Conservation (phyloP, 37 sponge, comb jelly and placozoan genomes). For the Spongilla lacustris region DNA sequence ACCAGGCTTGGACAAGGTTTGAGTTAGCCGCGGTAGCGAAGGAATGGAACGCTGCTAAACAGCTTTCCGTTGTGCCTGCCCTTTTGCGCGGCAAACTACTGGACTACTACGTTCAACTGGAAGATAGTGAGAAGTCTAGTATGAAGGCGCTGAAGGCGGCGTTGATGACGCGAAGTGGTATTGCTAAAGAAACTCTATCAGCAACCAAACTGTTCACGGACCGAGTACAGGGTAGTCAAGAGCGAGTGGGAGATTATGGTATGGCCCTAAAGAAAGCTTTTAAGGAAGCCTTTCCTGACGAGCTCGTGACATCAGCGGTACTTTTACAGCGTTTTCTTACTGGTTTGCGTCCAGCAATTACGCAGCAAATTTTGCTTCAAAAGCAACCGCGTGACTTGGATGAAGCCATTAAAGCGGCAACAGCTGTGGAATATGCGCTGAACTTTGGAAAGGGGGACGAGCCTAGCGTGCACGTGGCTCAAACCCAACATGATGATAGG, state of each 20-base stretch:
- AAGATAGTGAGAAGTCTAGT: slow-evolving; percentile 16
- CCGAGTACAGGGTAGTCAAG: slow-evolving; percentile 14
- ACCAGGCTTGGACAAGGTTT: slow-evolving; percentile 32
- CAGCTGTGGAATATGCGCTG: slow-evolving; percentile 31
- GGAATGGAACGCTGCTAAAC: slow-evolving; percentile 52
- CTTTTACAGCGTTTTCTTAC: slow-evolving; percentile 43
- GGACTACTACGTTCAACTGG: slow-evolving; percentile 25
- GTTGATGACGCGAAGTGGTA: neutral
- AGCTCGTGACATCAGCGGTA: slow-evolving; percentile 11
- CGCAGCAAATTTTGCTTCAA: slow-evolving; percentile 25
- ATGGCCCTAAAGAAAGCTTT: slow-evolving; percentile 8
- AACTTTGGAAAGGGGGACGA: slow-evolving; percentile 8
- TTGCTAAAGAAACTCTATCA: slow-evolving; percentile 21
- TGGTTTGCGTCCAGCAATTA: slow-evolving; percentile 12
- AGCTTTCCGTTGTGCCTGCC: slow-evolving; percentile 25
- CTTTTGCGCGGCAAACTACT: slow-evolving; percentile 39
- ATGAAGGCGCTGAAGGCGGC: slow-evolving; percentile 23
- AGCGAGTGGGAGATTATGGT: slow-evolving; percentile 27
- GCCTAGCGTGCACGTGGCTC: no score
- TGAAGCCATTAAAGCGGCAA: slow-evolving; percentile 24
- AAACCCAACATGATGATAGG: no score
- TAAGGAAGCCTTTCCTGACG: slow-evolving; percentile 16
- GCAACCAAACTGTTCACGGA: slow-evolving; percentile 18
- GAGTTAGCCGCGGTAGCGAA: slow-evolving; percentile 41
- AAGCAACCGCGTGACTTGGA: slow-evolving; percentile 15